Evolutionary conservation across 2,888 invertebrate species (phyloP), one percentile per base, ranked within the genome.

Genomic region (Drosophila melanosoma): DNA sequence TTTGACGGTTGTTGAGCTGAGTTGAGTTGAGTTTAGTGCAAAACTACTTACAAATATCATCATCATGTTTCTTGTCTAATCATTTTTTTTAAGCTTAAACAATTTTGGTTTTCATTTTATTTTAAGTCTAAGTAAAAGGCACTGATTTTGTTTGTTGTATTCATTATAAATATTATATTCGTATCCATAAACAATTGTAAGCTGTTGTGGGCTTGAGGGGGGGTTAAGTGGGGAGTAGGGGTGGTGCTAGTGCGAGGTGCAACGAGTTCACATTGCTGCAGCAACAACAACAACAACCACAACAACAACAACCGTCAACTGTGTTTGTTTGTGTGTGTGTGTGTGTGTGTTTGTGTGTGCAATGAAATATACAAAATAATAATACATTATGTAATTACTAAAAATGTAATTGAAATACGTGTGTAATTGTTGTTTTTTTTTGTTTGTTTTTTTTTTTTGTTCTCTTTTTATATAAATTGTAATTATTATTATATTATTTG

Each of bases 361-460:
- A 79, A 76, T 79, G 80, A 79, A 78, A 76, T 79, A 79, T 79
- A 79, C 79, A 79, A 79, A 84, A 84, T 85, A 84, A 85, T 85
- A 84, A 87, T 87, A 87, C 87, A 84, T 87, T 70, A 87, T 79
- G 79, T 84, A 81, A 87, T 87, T 87, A 84, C 87, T 87, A 84
- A 83, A 79, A 83, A 73, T 85, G 83, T 87, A 85, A 87, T 82
- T 85, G 71, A 87, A 84, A 84, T 84, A 87, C 85, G 71, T 65
- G 71, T 67, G 59, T 66, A 54, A 45, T 57, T 68, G 29, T 59
- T 33, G 57, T 57, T 54, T 56, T 35, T 35, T 49, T 53, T 36
- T 57, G 33, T 66, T 67, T 56, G 23, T 60, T 38, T 10, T 40
- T 33, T n/a, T 63, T 40, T 53, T 35, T 54, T 54, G 12, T 36